Percentiles rank a stretch among this genome's conserved stretches.
Conservation (phyloP, 2,888 invertebrate species). For the Chloroclystis v-ata region DNA sequence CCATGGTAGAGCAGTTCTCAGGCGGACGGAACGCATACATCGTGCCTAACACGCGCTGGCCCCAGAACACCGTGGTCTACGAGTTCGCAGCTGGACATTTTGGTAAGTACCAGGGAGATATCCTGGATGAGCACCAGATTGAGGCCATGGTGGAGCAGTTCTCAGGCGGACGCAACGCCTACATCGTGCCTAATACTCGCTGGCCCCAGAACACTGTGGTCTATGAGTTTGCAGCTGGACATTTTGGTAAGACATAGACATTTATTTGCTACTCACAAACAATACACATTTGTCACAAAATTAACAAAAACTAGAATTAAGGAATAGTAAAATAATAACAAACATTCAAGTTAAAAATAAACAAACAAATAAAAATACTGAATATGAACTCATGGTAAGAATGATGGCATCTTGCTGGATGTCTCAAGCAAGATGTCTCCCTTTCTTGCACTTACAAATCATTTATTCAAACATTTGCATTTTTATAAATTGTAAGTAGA, state of each 20-base stretch:
- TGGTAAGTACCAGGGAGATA: slow-evolving; percentile 48
- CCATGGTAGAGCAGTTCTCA: slow-evolving; percentile 39
- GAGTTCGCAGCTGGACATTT: slow-evolving; percentile 39
- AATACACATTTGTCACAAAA: too few relatives aligned
- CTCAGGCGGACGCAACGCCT: slow-evolving; percentile 39
- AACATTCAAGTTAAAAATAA: too few relatives aligned
- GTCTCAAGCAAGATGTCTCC: too few relatives aligned
- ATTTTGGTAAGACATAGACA: slow-evolving; percentile 33
- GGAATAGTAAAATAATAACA: too few relatives aligned
- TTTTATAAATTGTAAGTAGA: too few relatives aligned
- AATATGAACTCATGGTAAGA: too few relatives aligned
- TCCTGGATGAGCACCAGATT: slow-evolving; percentile 43
- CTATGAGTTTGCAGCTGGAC: slow-evolving; percentile 39
- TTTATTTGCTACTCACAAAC: too few relatives aligned
- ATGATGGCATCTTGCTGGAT: too few relatives aligned
- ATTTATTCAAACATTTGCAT: too few relatives aligned
- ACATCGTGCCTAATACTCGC: slow-evolving; percentile 39
- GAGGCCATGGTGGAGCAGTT: slow-evolving; percentile 40
- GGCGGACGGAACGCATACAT: slow-evolving; percentile 42
- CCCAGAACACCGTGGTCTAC: slow-evolving; percentile 37
- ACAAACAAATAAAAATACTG: too few relatives aligned
- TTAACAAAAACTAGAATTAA: too few relatives aligned
- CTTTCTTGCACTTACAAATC: too few relatives aligned
- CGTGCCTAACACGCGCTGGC: slow-evolving; percentile 45
- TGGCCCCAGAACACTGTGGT: slow-evolving; percentile 43